Evolutionary conservation across 2,888 invertebrate species (phyloP), one percentile per base, ranked within the genome.

Genomic region (Germaria angustata): DNA sequence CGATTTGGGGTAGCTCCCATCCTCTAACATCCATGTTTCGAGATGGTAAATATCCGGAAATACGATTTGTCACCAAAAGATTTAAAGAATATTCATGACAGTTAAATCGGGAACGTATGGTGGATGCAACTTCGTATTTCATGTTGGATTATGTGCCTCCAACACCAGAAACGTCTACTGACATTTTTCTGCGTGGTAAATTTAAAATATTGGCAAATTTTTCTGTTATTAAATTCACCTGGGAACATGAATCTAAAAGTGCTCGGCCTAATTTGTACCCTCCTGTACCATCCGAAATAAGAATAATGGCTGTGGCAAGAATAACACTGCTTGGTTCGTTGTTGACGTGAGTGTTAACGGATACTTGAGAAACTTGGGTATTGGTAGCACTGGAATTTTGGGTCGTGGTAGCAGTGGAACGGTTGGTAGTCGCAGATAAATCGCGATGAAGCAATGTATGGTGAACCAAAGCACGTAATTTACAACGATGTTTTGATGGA

Each of bases 221-320:
- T 72, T 59, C 59, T 1, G 59, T 59, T 44, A 61, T 59, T 15
- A 72, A 24, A 61, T 72, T 71, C 1, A 59, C 59, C 17, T 72
- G 71, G 4, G 46, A 59, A 36, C 59, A 72, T 4, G 41, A 61
- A 44, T 61, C 59, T n/a, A n/a, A n/a, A n/a, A n/a, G n/a, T n/a
- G n/a, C n/a, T 61, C 59, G 20, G n/a, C 39, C 57, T 24, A 53
- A 20, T 69, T 49, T 69, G 24, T 24, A 36, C n/a, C n/a, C n/a
- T n/a, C n/a, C n/a, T n/a, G n/a, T n/a, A n/a, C n/a, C n/a, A n/a
- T n/a, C n/a, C n/a, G n/a, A n/a, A n/a, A n/a, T n/a, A n/a, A n/a
- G n/a, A n/a, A n/a, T n/a, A n/a, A n/a, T n/a, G n/a, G n/a, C n/a
- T n/a, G n/a, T n/a, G n/a, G n/a, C n/a, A n/a, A n/a, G n/a, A n/a